Evolutionary conservation across 2,797 vertebrate genomes (phyloP).

Genomic region (Malacoraja senta): DNA sequence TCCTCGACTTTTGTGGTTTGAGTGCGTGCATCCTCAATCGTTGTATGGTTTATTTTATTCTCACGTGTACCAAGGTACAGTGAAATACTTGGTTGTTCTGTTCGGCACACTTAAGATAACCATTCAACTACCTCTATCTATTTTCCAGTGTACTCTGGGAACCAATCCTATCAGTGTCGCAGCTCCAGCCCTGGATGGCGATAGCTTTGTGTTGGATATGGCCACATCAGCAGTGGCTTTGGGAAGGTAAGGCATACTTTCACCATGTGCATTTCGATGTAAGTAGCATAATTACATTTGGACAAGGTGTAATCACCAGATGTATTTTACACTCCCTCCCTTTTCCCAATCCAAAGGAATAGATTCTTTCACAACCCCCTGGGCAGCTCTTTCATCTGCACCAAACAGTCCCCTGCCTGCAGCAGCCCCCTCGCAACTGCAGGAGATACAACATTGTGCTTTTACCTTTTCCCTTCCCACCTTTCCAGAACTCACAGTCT

Average conservation of each 20-base stretch:
- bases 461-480: too few species aligned
- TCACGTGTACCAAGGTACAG: too few species aligned
- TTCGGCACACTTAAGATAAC: too few species aligned
- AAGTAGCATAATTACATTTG: background rate
- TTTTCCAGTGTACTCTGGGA: constrained; percentile 58
- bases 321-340: background rate
- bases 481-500: too few species aligned
- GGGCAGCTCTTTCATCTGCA: too few species aligned
- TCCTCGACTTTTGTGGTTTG: background rate
- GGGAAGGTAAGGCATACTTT: constrained; percentile 53
- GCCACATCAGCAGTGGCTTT: constrained; percentile 64
- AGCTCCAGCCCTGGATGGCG: constrained; percentile 56
- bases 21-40: background rate
- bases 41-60: too few species aligned
- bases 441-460: too few species aligned
- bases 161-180: constrained; percentile 67
- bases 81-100: too few species aligned
- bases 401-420: background rate
- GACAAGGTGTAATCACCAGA: too few species aligned
- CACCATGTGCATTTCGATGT: background rate
- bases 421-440: too few species aligned
- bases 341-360: too few species aligned
- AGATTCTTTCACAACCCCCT: background rate
- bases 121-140: background rate
- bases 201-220: constrained; percentile 68